These are phyloP conservation scores for Anastrepha obliqua DNA, from an alignment of 1,140 invertebrate genomes.

Conservation along the genomic window DNA sequence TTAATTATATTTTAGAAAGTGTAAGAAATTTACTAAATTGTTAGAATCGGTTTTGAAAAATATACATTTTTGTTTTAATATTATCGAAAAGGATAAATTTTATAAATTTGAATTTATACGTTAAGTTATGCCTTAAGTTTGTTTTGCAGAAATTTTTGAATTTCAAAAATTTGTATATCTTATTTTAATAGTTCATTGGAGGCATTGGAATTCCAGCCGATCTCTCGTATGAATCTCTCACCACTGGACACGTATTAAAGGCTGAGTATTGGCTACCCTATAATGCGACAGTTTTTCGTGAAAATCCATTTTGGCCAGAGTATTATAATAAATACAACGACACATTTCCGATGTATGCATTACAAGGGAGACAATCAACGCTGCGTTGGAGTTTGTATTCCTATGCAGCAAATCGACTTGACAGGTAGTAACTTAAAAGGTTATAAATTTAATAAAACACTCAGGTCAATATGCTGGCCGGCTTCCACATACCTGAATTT, in stretches of 20 bases:
- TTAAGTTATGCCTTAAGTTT: no score
- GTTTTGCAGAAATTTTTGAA: no score
- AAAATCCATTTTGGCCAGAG: conserved; percentile 65
- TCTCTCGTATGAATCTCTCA: conserved; percentile 65
- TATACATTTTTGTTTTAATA: no score
- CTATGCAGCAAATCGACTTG: conserved; percentile 61
- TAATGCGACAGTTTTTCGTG: conserved; percentile 62
- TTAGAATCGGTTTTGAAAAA: no score
- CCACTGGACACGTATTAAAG: conserved; percentile 65
- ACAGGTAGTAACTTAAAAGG: conserved; percentile 59
- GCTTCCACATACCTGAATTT: no score
- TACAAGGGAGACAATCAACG: conserved; percentile 15
- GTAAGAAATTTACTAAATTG: no score
- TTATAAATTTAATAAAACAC: background rate
- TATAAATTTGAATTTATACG: no score
- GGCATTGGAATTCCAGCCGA: conserved; percentile 69
- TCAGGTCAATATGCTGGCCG: background rate
- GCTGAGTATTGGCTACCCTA: conserved; percentile 64
- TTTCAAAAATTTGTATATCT: no score
- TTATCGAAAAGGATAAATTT: no score
- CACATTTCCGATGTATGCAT: conserved; percentile 16
- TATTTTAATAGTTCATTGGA: conserved; percentile 62
- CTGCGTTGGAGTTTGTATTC: conserved; percentile 65
- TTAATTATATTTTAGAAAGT: no score
- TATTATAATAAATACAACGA: conserved; percentile 57